These are phyloP conservation scores for Acrocera orbiculus DNA, from an alignment of 2,888 invertebrate genomes.

Conservation along the genomic window DNA sequence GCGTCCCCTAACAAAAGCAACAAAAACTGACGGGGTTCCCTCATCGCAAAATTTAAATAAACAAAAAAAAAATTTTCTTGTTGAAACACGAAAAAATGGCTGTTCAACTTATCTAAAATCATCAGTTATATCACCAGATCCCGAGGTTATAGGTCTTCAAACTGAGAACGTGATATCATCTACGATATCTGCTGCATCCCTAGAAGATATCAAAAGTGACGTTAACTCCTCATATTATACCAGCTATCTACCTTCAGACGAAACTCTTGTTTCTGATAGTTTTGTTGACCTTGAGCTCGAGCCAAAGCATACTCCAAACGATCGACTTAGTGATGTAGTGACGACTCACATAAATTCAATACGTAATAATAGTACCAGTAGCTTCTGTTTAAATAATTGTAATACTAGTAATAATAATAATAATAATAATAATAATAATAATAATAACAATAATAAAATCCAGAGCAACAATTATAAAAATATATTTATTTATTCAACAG, in stretches of 20 bases:
- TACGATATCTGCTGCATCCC: neutral
- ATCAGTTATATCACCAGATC: neutral
- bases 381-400: neutral
- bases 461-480: neutral
- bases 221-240: neutral
- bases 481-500: neutral
- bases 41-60: conserved; percentile 5
- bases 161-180: too few relatives aligned
- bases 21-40: conserved; percentile 9
- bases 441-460: neutral
- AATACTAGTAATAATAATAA: neutral
- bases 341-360: neutral
- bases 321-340: too few relatives aligned
- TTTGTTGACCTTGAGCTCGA: too few relatives aligned
- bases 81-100: conserved; percentile 4
- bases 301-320: too few relatives aligned
- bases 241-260: neutral
- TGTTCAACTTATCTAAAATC: neutral
- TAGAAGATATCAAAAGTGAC: too few relatives aligned
- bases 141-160: too few relatives aligned
- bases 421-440: neutral
- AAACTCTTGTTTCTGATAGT: neutral
- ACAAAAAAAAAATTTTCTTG: conserved; percentile 8
- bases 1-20: conserved; percentile 8
- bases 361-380: conserved; percentile 3